phyloP scores from a whole-genome alignment of 1,140 invertebrate species.

The Helicoverpa armigera region DNA sequence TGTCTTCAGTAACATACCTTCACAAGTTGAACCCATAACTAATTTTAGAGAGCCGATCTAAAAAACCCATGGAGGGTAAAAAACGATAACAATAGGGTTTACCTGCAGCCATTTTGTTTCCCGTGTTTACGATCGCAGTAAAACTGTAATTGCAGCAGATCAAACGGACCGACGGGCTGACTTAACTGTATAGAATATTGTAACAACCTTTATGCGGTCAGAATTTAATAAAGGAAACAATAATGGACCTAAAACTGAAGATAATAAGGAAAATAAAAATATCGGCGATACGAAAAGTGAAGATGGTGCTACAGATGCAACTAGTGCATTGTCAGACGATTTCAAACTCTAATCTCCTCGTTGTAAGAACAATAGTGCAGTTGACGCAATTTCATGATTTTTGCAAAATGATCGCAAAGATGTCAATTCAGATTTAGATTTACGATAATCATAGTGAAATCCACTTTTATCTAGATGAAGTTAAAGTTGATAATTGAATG shows the following conservation, averaged over 20 bases:
- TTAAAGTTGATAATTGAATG: constrained; percentile 42
- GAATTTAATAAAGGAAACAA: constrained; percentile 3
- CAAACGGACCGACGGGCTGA: constrained; percentile 69
- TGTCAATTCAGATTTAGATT: constrained; percentile 48
- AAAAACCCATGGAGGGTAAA: constrained; percentile 43
- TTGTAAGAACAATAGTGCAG: background rate
- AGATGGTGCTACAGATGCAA: constrained; percentile 30
- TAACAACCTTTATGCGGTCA: constrained; percentile 14
- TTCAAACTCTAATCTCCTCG: constrained; percentile 17
- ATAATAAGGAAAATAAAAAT: constrained; percentile 34
- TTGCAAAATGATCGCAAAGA: constrained; percentile 45
- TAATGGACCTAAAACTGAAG: constrained; percentile 8
- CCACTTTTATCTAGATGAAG: constrained; percentile 14
- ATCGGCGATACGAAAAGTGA: background rate
- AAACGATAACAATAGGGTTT: constrained; percentile 68
- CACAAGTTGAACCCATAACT: constrained; percentile 39
- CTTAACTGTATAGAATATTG: constrained; percentile 44
- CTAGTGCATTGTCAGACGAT: constrained; percentile 23
- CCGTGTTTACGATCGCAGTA: constrained; percentile 76
- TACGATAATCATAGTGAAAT: constrained; percentile 21
- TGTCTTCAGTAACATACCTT: constrained; percentile 34
- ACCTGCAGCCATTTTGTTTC: constrained; percentile 71
- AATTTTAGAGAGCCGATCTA: constrained; percentile 45
- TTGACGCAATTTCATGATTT: constrained; percentile 7
- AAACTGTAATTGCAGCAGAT: constrained; percentile 80